These are phyloP conservation scores for Andrena flavipes DNA, from an alignment of 2,888 invertebrate species.

Conservation along the genomic window DNA sequence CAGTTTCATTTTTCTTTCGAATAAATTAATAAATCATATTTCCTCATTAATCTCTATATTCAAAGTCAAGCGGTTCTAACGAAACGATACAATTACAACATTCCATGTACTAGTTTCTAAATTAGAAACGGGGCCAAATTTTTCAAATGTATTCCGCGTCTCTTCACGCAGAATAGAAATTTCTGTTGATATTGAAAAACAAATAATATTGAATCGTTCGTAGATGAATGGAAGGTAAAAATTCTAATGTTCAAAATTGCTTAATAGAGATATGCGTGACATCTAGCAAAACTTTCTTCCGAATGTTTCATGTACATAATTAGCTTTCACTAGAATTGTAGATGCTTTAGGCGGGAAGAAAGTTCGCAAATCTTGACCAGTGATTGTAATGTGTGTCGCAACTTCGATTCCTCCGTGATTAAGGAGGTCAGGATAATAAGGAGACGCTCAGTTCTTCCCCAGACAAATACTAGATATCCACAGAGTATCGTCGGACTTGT, in stretches of 20 bases:
- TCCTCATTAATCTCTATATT: not conserved
- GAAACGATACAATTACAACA: not conserved
- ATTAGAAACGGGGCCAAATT: not conserved
- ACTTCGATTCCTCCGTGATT: constrained; percentile 3
- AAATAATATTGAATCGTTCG: no score
- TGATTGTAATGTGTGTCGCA: constrained; percentile 6
- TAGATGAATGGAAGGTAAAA: no score
- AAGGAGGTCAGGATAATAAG: constrained; percentile 44
- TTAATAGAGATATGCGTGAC: not conserved
- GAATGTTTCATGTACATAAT: constrained; percentile 11
- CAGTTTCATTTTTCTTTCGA: not conserved
- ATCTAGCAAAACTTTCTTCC: constrained; percentile 38
- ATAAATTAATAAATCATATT: no score
- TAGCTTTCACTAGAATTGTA: constrained; percentile 44
- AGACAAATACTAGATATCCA: not conserved
- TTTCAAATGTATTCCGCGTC: not conserved
- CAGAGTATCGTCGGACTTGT: no score
- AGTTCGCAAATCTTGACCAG: constrained; percentile 32
- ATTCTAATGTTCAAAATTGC: no score
- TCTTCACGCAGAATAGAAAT: not conserved
- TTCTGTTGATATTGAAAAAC: not conserved
- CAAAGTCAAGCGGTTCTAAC: not conserved
- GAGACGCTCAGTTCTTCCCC: not conserved
- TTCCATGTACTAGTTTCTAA: not conserved
- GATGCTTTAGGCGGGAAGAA: constrained; percentile 10